Evolutionary conservation across 2,797 vertebrate species (phyloP).

Genomic region (Babyrousa celebensis): DNA sequence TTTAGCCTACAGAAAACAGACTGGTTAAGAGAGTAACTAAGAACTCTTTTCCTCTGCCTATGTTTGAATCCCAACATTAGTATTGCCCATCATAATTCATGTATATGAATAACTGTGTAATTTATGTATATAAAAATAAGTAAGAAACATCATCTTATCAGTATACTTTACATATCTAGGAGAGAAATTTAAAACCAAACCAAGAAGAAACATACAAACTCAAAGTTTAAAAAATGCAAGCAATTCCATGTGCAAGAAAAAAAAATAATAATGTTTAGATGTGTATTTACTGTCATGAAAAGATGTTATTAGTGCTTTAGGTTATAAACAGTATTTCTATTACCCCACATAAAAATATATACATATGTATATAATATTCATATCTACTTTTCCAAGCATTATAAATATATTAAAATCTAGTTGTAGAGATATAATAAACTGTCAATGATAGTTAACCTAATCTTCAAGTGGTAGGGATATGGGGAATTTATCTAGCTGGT

Average conservation of each 20-base stretch:
- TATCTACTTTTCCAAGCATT: background rate
- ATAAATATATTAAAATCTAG: background rate
- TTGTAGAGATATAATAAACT: background rate
- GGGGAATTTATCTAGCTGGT: background rate
- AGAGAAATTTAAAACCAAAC: constrained; percentile 9
- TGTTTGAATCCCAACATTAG: background rate
- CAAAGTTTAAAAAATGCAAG: constrained; percentile 11
- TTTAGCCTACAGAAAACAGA: background rate
- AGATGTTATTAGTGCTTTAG: background rate
- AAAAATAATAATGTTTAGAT: background rate
- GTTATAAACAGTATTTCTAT: background rate
- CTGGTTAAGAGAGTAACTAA: background rate
- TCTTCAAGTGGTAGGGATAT: background rate
- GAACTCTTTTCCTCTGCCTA: background rate
- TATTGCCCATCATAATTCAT: background rate
- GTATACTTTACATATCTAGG: background rate
- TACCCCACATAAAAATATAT: background rate
- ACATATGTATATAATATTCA: background rate
- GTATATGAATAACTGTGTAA: background rate
- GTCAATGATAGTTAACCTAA: background rate
- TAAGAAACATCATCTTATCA: background rate
- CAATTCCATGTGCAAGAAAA: background rate
- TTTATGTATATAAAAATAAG: constrained; percentile 17
- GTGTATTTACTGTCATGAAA: background rate
- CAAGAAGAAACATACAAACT: background rate